Evolutionary conservation across 30 jellyfish, hydroid and myxozoan species (phyloP), one percentile per base, ranked within the genome.

Genomic region (Pseudorhiza aurosa): DNA sequence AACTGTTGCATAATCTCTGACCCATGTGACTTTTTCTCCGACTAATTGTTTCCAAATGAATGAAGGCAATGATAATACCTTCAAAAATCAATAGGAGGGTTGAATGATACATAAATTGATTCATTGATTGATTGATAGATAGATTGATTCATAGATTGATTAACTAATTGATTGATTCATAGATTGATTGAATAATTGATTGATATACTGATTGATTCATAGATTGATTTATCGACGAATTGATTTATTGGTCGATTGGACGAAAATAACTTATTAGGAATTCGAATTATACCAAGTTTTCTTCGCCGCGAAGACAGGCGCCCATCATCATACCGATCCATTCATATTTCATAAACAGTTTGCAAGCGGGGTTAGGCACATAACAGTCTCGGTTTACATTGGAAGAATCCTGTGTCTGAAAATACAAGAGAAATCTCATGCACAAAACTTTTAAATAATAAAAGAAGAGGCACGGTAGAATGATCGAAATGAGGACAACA

Each of bases 261-360:
- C 7, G 50, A 39, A 39, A 39, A 5, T 7, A 12, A 39, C 12
- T 5, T 5, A 7, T 5, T 7, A 5, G 60, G 14, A 12, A 11
- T 3, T 8, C 4, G 17, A 15, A 11, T 35, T 83, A 60, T 40
- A 86, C 97, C 87, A 88, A 70, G 39, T 77, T 78, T 56, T 88
- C 97, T 64, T 88, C 81, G 24, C 95, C 95, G 0, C 97, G 82
- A 43, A 88, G 43, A 47, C 97, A 88, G 2, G 97, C 97, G 24
- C 97, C 97, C 97, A 88, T 88, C 18, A 88, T 18, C 88, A 56
- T 82, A 6, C 96, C 96, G 14, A 83, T 81, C 96, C 96, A 90
- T 69, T 83, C 96, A 43, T 81, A 90, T 26, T 83, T 75, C 9
- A 83, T 42, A 47, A 83, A 83, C 50, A 82, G 75, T 39, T 72